These are phyloP conservation scores for Oncorhynchus masou DNA, from an alignment of 2,113 vertebrate genomes.

Conservation along the genomic window DNA sequence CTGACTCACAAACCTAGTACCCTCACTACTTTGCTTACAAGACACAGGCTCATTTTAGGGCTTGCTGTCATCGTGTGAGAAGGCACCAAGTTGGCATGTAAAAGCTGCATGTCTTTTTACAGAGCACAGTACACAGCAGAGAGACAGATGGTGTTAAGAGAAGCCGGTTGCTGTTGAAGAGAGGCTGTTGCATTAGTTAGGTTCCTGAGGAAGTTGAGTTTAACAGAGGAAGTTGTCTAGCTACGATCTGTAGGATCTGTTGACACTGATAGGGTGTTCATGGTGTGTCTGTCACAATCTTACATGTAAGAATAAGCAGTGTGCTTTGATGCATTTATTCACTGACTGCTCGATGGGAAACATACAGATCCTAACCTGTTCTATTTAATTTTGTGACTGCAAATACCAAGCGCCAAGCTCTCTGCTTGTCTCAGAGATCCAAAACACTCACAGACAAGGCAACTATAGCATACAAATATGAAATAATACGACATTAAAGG, in stretches of 20 bases:
- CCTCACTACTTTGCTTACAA: too few species aligned
- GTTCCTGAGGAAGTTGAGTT: slow-evolving; percentile 68
- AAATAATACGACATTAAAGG: too few species aligned
- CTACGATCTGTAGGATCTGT: slow-evolving; percentile 12
- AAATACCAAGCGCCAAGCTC: too few species aligned
- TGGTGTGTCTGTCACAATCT: not conserved
- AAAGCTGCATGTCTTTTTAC: not conserved
- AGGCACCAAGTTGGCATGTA: not conserved
- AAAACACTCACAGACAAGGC: too few species aligned
- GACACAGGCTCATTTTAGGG: not conserved
- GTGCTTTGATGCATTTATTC: too few species aligned
- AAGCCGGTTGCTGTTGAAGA: slow-evolving; percentile 5
- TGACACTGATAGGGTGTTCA: not conserved
- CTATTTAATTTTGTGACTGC: too few species aligned
- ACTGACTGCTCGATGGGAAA: too few species aligned
- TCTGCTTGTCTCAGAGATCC: too few species aligned
- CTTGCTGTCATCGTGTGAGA: not conserved
- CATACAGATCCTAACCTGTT: too few species aligned
- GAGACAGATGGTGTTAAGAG: not conserved
- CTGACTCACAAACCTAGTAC: too few species aligned
- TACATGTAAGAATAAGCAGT: not conserved
- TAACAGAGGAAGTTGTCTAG: slow-evolving; percentile 58
- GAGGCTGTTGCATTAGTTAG: slow-evolving; percentile 31
- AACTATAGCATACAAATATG: too few species aligned
- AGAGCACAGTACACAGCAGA: slow-evolving; percentile 2